Conservation (phyloP, 23 tunicate species). For the Trididemnum miniatum region DNA sequence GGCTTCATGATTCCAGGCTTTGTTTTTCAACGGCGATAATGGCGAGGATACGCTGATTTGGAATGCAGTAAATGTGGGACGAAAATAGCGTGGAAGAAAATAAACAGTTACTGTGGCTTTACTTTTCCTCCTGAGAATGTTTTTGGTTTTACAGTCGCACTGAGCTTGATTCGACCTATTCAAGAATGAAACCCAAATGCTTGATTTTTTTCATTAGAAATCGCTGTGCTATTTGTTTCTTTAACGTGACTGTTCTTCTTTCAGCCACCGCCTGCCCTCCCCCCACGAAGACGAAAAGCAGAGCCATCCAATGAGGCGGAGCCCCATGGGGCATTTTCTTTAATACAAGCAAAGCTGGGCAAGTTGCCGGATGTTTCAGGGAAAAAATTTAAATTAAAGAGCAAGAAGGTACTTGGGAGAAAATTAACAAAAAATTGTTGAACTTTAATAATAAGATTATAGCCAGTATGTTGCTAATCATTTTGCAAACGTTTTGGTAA, state of each 20-base stretch:
- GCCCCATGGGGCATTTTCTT: background rate
- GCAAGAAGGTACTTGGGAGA: slow-evolving; percentile 33
- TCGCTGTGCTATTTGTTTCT: background rate
- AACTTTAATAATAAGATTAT: too few species aligned
- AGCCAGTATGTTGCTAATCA: too few species aligned
- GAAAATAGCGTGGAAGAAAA: background rate
- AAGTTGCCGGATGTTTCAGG: slow-evolving; percentile 36
- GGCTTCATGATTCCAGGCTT: background rate
- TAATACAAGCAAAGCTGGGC: slow-evolving; percentile 25
- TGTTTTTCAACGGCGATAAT: background rate
- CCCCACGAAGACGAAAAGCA: slow-evolving; percentile 11
- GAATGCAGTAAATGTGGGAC: background rate
- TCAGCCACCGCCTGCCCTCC: slow-evolving; percentile 39
- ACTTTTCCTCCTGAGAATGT: too few species aligned
- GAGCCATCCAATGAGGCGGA: too few species aligned
- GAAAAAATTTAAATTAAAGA: slow-evolving; percentile 8
- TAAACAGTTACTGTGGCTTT: too few species aligned
- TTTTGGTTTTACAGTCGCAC: too few species aligned
- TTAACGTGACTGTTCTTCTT: background rate
- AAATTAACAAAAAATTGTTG: too few species aligned
- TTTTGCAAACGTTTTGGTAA: too few species aligned
- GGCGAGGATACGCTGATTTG: background rate
- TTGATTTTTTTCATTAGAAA: background rate
- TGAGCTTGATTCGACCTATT: too few species aligned
- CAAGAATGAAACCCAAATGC: too few species aligned